Conservation (phyloP, 2,888 invertebrate genomes). For the Eulithis testata region DNA sequence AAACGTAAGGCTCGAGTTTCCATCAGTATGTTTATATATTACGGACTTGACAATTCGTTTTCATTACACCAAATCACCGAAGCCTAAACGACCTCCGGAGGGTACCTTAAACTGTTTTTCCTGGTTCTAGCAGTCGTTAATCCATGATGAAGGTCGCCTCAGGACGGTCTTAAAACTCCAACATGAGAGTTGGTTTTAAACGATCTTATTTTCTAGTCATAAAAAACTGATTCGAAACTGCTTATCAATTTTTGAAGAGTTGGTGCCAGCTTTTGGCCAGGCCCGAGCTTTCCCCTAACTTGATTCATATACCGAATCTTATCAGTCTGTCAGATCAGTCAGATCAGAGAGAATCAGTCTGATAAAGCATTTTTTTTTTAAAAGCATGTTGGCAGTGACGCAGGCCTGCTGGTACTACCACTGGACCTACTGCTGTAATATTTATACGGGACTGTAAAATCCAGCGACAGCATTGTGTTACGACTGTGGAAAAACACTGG, state of each 20-base stretch:
- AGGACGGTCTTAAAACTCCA: neutral
- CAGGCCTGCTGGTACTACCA: constrained; percentile 3
- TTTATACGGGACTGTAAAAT: constrained; percentile 54
- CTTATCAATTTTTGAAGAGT: no score
- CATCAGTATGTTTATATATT: neutral
- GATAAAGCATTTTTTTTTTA: neutral
- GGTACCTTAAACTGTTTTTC: neutral
- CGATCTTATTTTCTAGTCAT: no score
- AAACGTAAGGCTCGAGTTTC: neutral
- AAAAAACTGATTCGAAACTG: no score
- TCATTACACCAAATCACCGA: neutral
- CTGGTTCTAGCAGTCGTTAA: neutral
- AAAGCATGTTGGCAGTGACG: constrained; percentile 13
- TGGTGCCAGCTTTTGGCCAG: no score
- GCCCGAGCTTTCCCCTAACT: no score
- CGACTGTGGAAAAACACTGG: constrained; percentile 50
- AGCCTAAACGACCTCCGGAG: neutral
- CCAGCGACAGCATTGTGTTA: constrained; percentile 48
- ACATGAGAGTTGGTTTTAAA: neutral
- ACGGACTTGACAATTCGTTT: neutral
- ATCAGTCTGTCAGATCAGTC: no score
- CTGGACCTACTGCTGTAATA: constrained; percentile 43
- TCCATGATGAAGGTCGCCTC: neutral
- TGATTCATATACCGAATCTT: no score
- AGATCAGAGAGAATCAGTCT: neutral